Evolutionary conservation across 2,888 invertebrate species (phyloP).

Genomic region (Nephrotoma guestfalica): DNA sequence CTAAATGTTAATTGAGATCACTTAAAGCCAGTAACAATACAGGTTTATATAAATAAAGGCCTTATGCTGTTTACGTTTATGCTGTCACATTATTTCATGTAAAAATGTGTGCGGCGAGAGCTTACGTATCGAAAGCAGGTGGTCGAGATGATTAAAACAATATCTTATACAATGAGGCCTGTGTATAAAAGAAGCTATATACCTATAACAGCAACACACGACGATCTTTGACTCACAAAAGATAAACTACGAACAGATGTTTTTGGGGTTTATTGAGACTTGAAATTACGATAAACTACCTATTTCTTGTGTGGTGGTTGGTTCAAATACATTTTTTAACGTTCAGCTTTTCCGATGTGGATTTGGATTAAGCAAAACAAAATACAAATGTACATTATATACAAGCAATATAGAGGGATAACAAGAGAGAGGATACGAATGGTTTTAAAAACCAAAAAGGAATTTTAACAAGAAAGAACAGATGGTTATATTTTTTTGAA

Average conservation of each 20-base stretch:
- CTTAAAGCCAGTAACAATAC: too few relatives aligned
- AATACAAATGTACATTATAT: too few relatives aligned
- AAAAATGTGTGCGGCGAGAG: too few relatives aligned
- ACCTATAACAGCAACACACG: not conserved
- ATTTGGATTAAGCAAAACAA: not conserved
- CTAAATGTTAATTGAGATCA: too few relatives aligned
- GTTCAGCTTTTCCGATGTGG: not conserved
- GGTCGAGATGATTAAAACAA: too few relatives aligned
- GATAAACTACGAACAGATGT: not conserved
- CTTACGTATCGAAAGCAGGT: too few relatives aligned
- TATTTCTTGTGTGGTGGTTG: not conserved
- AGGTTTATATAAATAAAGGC: too few relatives aligned
- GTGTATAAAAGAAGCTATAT: too few relatives aligned
- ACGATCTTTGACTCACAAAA: not conserved
- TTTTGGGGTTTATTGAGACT: not conserved
- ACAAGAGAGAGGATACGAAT: not conserved
- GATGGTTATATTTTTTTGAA: not conserved
- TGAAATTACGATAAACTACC: not conserved
- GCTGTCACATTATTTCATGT: too few relatives aligned
- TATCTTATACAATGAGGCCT: too few relatives aligned
- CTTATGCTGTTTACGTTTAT: too few relatives aligned
- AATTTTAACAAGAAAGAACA: not conserved
- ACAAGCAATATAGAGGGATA: not conserved
- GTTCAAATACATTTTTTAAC: not conserved
- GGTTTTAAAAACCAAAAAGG: not conserved